Evolutionary conservation across 2,113 vertebrate genomes (phyloP), one percentile per base, ranked within the genome.

Genomic region (Odontesthes bonariensis): DNA sequence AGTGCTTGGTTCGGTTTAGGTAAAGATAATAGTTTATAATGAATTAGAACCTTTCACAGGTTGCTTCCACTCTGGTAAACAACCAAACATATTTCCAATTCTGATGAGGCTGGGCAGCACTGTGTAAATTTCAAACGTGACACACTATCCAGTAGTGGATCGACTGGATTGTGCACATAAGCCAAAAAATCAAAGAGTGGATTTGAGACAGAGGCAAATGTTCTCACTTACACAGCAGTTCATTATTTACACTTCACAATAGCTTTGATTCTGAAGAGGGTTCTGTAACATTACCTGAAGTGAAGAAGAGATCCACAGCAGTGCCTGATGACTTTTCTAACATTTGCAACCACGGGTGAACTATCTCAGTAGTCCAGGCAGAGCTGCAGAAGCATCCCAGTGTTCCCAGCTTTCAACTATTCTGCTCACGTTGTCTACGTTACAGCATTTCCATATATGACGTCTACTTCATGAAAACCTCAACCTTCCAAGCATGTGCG

Each of bases 391-490:
- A 52, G 33, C 16, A 5, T 7, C 31, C 2, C 10, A 31, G 49
- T 20, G 22, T 6, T 62, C 38, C 70, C 14, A 32, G 2, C 4
- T 32, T 3, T 35, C 52, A 17, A 38, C 33, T 51, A 4, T 54
- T 53, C 12, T 35, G 49, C 42, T 54, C 14, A n/a, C 59, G 42
- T 49, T 79, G 51, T 73, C 54, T 58, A 22, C 42, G 42, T 40
- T 61, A 38, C 7, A 56, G 52, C 64, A 54, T 73, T 79, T 75
- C 70, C 64, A 85, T 52, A 60, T 67, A 52, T 40, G 49, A 69
- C 1, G 13, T 51, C 40, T 70, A 17, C 49, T 66, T 66, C 65
- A 67, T 49, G 54, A 64, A 85, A 89, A 64, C 44, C 73, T 83
- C 63, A 74, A 22, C 70, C 42, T 76, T 85, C 55, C 76, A 72